Conservation (phyloP, 2,888 invertebrate species). For the Nesidiocoris tenuis region DNA sequence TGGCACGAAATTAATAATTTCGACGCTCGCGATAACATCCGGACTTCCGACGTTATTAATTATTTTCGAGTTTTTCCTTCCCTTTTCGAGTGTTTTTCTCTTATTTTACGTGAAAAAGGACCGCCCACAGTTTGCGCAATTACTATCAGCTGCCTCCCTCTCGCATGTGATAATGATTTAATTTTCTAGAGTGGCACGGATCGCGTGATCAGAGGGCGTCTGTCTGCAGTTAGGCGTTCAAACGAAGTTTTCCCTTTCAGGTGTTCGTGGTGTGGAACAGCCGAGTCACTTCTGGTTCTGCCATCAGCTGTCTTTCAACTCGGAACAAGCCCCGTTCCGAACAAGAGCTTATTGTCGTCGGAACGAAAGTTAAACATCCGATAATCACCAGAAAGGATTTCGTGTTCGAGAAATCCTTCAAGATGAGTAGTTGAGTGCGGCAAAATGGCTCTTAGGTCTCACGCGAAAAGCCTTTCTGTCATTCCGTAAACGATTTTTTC, state of each 20-base stretch:
- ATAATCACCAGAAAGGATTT: background rate
- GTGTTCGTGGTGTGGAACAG: background rate
- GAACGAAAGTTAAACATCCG: background rate
- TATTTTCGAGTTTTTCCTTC: background rate
- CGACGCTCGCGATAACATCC: background rate
- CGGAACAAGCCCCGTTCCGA: background rate
- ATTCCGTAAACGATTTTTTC: too few species aligned
- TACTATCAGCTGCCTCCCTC: slow-evolving; percentile 14
- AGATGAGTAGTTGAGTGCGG: too few species aligned
- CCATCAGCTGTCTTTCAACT: background rate
- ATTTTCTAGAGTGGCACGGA: slow-evolving; percentile 32
- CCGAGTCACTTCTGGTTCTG: background rate
- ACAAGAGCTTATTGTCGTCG: background rate
- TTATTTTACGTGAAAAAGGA: background rate
- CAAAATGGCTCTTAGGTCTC: too few species aligned
- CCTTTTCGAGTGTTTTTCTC: background rate
- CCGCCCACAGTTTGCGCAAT: slow-evolving; percentile 14
- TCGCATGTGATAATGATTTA: slow-evolving; percentile 39
- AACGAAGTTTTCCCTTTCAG: background rate
- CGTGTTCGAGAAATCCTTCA: background rate
- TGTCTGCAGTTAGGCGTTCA: background rate
- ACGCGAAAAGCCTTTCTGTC: too few species aligned
- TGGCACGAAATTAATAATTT: background rate
- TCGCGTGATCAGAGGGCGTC: slow-evolving; percentile 19
- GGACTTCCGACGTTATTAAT: background rate